Evolutionary conservation across 1,140 invertebrate species (phyloP), one percentile per base, ranked within the genome.

Genomic region (Subanguina moxae): DNA sequence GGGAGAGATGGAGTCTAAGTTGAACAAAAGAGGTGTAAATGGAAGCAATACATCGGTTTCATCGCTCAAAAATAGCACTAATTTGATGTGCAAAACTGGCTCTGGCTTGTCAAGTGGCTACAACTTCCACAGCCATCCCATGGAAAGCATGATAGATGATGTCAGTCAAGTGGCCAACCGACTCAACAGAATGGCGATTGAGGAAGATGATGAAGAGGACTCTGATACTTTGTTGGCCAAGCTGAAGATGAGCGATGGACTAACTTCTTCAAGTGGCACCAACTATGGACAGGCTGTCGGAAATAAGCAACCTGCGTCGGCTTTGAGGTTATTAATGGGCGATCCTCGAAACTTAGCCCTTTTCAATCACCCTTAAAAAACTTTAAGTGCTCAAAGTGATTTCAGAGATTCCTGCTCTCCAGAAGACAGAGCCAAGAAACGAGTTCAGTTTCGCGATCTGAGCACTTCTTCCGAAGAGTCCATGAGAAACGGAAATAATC

Each of bases 401-500:
- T 27, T 57, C 48, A 65, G 27, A 25, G 25, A 65, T 25, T 27
- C 19, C n/a, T 57, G 28, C n/a, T 57, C 25, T 65, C 64, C 48
- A 25, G 48, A 52, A 52, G 48, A 52, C 48, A 52, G 23, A 52
- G 48, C 48, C n/a, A 73, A 76, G 27, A 73, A 73, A 52, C 64
- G 67, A 28, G 72, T 73, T 19, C 72, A 73, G 61, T 73, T 73
- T 46, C 17, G 21, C 13, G 61, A 70, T 7, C 62, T 56, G 7
- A 52, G n/a, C 23, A n/a, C 21, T 11, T 32, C 28, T 13, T 19
- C 13, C 9, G 61, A 42, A 21, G 61, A 62, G 3, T 42, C 28
- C 17, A 65, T 57, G 5, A 46, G 9, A 56, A 67, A 65, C 62
- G 65, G 65, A n/a, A 30, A 67, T 28, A 64, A 11, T 27, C 19